Base-by-base conservation (phyloP, 2,113 vertebrate genomes). In the Amia ocellicauda region DNA sequence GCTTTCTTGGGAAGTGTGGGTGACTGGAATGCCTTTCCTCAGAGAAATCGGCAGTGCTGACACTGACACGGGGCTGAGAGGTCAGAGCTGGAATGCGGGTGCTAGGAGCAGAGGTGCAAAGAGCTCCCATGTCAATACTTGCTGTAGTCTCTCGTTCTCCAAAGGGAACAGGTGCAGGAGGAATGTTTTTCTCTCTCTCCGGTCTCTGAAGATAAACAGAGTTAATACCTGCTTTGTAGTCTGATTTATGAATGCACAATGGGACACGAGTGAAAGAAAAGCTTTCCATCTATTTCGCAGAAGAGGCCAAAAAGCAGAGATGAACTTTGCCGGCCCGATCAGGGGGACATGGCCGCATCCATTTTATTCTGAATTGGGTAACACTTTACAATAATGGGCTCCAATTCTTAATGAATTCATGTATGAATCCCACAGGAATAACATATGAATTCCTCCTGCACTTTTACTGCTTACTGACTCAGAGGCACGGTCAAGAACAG, bases 241-340 rank as follows among this genome's bases (percentile, higher is more conserved):
- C 57, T 42, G 23, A 42, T 22, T 24, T 58, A 3, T 58, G 45
- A 66, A 66, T 49, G 63, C 63, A 58, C 55, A 66, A 65, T 40
- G 45, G 43, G 56, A 58, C 49, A 51, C 31, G 23, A 36, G 31
- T 36, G 31, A 36, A 7, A 7, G 11, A 36, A 36, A 36, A 36
- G 11, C 11, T 7, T 36, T 11, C 31, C 31, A 36, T 5, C 31
- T 7, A 5, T 36, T 36, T 36, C 11, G 31, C 31, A 7, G 31
- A 36, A 36, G 31, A 36, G 31, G 11, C 31, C 31, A 36, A n/a
- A n/a, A n/a, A n/a, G n/a, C n/a, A n/a, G n/a, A n/a, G n/a, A n/a
- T n/a, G n/a, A n/a, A n/a, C n/a, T n/a, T n/a, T n/a, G n/a, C n/a
- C n/a, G n/a, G n/a, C n/a, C n/a, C n/a, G n/a, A n/a, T n/a, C n/a